These are phyloP conservation scores for Oryzias sinensis DNA, from an alignment of 2,797 vertebrate genomes.

Conservation along the genomic window DNA sequence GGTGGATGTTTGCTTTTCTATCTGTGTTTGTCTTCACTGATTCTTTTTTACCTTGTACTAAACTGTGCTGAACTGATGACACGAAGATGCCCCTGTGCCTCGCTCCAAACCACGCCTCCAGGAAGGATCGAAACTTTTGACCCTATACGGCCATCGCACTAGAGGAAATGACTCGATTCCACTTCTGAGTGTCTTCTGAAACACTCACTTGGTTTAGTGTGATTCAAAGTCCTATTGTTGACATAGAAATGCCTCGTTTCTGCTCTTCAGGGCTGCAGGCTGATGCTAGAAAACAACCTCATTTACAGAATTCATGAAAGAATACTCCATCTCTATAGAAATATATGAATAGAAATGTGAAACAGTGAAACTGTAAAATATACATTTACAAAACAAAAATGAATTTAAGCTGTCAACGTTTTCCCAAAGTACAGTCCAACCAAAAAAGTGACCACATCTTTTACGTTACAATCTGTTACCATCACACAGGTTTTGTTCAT, in stretches of 20 bases:
- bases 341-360: neutral
- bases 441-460: too few relatives aligned
- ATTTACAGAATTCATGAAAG: conserved; percentile 10
- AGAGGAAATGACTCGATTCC: neutral
- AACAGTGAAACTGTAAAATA: conserved; percentile 3
- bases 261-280: conserved; percentile 16
- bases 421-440: too few relatives aligned
- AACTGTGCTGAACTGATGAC: conserved; percentile 43
- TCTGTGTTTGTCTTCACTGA: conserved; percentile 4
- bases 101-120: conserved; percentile 29
- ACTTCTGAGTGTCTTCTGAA: conserved; percentile 2
- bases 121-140: conserved; percentile 19
- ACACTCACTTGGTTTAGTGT: neutral
- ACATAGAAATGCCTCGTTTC: conserved; percentile 21
- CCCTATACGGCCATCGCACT: neutral
- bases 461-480: too few relatives aligned
- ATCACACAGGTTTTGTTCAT: too few relatives aligned
- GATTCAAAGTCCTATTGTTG: conserved; percentile 8
- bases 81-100: conserved; percentile 56
- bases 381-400: too few relatives aligned
- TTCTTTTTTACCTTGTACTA: conserved; percentile 48
- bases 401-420: too few relatives aligned
- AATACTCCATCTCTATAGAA: conserved; percentile 2
- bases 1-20: conserved; percentile 11
- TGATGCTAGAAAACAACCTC: conserved; percentile 25